Percentiles rank a stretch among this genome's conserved stretches.
Conservation (phyloP, 1,140 invertebrate genomes). For the Chlorops oryzae region DNA sequence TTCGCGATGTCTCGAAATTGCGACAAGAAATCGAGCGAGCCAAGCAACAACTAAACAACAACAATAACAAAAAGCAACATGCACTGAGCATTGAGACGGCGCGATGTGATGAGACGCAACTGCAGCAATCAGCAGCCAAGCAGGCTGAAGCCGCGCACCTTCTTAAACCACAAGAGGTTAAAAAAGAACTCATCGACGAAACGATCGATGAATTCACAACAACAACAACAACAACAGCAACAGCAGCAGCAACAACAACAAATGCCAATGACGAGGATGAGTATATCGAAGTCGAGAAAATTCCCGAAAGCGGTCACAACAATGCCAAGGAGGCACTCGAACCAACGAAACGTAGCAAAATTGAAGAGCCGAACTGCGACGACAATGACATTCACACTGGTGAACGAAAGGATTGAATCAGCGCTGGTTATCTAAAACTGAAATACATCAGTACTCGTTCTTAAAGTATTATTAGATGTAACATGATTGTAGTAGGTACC, state of each 20-base stretch:
- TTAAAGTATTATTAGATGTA: no score
- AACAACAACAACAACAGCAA: background rate
- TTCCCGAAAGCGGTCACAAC: no score
- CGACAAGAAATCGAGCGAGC: slow-evolving; percentile 1
- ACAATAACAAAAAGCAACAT: background rate
- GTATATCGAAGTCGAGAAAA: slow-evolving; percentile 46
- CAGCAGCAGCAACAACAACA: slow-evolving; percentile 6
- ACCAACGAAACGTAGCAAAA: no score
- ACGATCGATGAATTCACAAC: slow-evolving; percentile 4
- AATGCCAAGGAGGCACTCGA: no score
- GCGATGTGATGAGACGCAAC: no score
- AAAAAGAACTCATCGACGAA: slow-evolving; percentile 28
- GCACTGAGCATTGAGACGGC: background rate
- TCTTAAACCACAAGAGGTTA: slow-evolving; percentile 18
- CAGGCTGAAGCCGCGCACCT: background rate
- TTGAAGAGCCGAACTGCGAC: no score
- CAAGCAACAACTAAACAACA: background rate
- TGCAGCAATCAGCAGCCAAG: slow-evolving; percentile 16
- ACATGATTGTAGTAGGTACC: no score
- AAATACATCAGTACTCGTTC: no score
- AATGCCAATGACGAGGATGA: slow-evolving; percentile 38
- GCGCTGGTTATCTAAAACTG: no score
- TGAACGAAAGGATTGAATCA: no score
- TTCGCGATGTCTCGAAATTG: slow-evolving; percentile 2
- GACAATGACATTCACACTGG: no score